These are phyloP conservation scores for Synanthedon tipuliformis DNA, from an alignment of 2,888 invertebrate genomes.

Conservation along the genomic window DNA sequence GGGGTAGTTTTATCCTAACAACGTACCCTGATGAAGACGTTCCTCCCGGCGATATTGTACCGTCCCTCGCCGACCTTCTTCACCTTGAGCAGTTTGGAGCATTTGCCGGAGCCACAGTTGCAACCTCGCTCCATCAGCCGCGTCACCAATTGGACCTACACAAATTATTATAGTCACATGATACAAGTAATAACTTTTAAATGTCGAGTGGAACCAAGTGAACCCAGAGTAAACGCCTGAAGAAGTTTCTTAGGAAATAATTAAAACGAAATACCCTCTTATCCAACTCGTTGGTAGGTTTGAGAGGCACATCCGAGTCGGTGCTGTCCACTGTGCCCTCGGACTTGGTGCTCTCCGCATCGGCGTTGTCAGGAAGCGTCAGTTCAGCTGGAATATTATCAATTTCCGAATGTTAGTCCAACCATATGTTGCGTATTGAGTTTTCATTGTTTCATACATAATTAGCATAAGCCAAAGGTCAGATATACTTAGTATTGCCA, in stretches of 20 bases:
- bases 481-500: too few relatives aligned
- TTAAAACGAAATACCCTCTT: conserved; percentile 41
- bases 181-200: too few relatives aligned
- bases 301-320: conserved; percentile 75
- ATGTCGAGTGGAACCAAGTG: too few relatives aligned
- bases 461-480: too few relatives aligned
- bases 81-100: conserved; percentile 79
- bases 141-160: conserved; percentile 76
- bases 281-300: conserved; percentile 77
- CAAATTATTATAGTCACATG: too few relatives aligned
- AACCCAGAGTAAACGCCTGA: too few relatives aligned
- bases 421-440: too few relatives aligned
- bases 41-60: conserved; percentile 87
- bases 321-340: conserved; percentile 72
- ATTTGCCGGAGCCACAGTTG: conserved; percentile 77
- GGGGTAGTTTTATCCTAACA: not conserved
- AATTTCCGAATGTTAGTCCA: too few relatives aligned
- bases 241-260: not conserved
- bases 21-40: conserved; percentile 87
- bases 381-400: not conserved
- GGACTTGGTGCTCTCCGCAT: conserved; percentile 78
- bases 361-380: conserved; percentile 55
- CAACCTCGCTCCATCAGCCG: conserved; percentile 80
- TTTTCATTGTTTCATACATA: too few relatives aligned
- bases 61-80: conserved; percentile 88